Conservation (phyloP, 2,797 vertebrate genomes). For the Lophotriccus pileatus region DNA sequence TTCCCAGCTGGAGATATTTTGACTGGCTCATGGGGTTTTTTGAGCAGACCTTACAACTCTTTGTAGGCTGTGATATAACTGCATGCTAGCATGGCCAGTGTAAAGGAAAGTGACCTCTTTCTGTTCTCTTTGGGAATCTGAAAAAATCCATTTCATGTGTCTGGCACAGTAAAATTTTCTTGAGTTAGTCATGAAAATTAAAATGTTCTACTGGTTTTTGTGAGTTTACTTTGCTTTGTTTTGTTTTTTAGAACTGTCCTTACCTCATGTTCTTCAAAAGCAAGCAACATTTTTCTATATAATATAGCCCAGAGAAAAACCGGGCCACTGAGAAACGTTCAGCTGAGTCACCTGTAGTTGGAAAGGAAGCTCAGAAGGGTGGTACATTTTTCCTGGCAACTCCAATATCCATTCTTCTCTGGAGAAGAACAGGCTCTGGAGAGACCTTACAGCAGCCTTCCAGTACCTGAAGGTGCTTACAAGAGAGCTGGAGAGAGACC, state of each 20-base stretch:
- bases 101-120: background rate
- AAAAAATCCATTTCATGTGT: background rate
- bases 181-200: background rate
- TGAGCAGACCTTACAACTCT: slow-evolving; percentile 33
- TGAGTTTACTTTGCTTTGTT: background rate
- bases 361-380: background rate
- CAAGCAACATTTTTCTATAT: background rate
- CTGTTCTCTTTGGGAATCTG: background rate
- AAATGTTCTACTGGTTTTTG: background rate
- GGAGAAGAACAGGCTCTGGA: background rate
- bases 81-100: background rate
- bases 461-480: background rate
- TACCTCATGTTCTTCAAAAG: background rate
- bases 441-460: background rate
- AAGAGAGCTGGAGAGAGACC: background rate
- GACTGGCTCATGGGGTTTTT: background rate
- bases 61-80: slow-evolving; percentile 13
- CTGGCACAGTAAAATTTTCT: background rate
- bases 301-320: background rate
- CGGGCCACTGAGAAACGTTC: background rate
- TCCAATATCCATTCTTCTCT: background rate
- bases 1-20: slow-evolving; percentile 60
- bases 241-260: background rate
- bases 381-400: fast-evolving
- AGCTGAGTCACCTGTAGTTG: fast-evolving